phyloP scores from a whole-genome alignment of 2,797 vertebrate species.

The Salarias fasciatus region DNA sequence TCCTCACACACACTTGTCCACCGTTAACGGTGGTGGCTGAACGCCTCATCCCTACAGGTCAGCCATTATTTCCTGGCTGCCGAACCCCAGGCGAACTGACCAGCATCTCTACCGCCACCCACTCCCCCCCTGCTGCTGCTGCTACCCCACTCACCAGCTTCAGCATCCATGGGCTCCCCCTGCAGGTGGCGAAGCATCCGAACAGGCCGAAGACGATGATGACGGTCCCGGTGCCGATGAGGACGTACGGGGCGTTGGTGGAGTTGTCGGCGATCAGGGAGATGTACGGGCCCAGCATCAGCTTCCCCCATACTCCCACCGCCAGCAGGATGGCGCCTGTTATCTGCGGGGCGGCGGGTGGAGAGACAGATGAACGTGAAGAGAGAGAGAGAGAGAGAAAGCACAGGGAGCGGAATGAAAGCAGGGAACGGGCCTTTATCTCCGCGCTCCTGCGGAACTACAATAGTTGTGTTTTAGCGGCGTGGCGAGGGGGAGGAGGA shows the following conservation, averaged over 20 bases:
- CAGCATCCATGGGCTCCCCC: constrained; percentile 99
- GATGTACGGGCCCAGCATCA: constrained; percentile 97
- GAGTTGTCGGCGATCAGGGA: constrained; percentile 98
- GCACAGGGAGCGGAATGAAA: constrained; percentile 43
- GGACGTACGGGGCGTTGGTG: constrained; percentile 97
- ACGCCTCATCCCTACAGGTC: constrained; percentile 56
- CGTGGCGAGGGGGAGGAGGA: constrained; percentile 1
- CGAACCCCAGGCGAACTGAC: constrained; percentile 60
- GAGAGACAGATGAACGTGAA: constrained; percentile 18
- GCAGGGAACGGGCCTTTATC: constrained; percentile 50
- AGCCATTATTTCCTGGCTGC: constrained; percentile 52
- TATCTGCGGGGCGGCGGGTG: constrained; percentile 83
- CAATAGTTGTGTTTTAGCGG: constrained; percentile 49
- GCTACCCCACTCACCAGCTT: constrained; percentile 92
- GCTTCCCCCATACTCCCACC: constrained; percentile 97
- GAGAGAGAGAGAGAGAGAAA: too few relatives aligned
- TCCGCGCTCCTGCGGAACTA: constrained; percentile 44
- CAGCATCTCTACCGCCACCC: constrained; percentile 20
- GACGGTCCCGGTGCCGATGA: constrained; percentile 96
- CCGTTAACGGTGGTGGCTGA: constrained; percentile 44
- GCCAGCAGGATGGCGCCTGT: constrained; percentile 96
- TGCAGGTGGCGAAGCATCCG: constrained; percentile 98
- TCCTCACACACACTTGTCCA: constrained; percentile 28
- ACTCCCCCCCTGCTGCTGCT: background rate
- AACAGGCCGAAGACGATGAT: constrained; percentile 99